Conservation (phyloP, 2,797 vertebrate species). For the Dipus sagitta region DNA sequence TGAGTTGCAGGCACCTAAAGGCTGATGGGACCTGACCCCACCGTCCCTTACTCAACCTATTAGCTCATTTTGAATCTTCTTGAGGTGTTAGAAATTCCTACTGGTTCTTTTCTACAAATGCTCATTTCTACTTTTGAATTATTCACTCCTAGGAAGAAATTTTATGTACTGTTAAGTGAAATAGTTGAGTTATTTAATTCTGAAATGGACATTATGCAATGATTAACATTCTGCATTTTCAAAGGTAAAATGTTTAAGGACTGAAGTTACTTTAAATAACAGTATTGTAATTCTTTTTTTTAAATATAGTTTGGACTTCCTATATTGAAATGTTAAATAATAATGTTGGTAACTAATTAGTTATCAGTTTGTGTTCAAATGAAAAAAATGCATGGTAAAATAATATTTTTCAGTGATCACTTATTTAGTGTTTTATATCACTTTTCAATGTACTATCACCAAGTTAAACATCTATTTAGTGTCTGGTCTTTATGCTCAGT, state of each 20-base stretch:
- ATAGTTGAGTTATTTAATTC: background rate
- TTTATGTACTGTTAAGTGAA: slow-evolving; percentile 36
- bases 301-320: background rate
- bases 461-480: background rate
- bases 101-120: slow-evolving; percentile 9
- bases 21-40: slow-evolving; percentile 16
- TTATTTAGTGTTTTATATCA: slow-evolving; percentile 39
- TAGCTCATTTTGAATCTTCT: slow-evolving; percentile 37
- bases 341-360: background rate
- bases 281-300: background rate
- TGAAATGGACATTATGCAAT: background rate
- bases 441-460: background rate
- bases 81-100: background rate
- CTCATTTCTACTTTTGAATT: slow-evolving; percentile 20
- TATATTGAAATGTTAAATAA: background rate
- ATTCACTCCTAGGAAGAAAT: background rate
- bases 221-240: background rate
- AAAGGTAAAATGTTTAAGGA: background rate
- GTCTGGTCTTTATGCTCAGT: slow-evolving; percentile 32
- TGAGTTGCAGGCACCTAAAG: slow-evolving; percentile 35
- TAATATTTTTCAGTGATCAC: slow-evolving; percentile 24
- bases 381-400: background rate
- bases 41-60: background rate
- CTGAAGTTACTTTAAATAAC: slow-evolving; percentile 1
- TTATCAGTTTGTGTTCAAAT: slow-evolving; percentile 38